Base-by-base conservation (phyloP, 1,140 invertebrate species). In the Drosophila nasuta region DNA sequence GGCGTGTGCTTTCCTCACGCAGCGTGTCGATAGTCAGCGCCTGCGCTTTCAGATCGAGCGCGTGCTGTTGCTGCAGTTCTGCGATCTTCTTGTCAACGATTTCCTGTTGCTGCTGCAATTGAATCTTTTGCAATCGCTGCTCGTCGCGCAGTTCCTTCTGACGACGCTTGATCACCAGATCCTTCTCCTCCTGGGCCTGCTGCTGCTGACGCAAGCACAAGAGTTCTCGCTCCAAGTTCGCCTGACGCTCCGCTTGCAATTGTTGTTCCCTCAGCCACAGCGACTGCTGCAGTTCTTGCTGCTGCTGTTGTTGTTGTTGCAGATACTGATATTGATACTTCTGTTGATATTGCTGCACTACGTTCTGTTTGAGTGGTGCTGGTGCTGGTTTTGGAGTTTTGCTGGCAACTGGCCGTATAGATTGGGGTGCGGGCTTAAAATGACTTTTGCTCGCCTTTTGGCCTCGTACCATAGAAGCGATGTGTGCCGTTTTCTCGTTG, bases 401-500 rank as follows among this genome's bases (percentile, higher is more conserved):
- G 1, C 13, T 13, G 48, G 17, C 0, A 13, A 38, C 45, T 43
- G 58, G 43, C 10, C 38, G 30, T 1, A 58, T 25, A 30, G 8
- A 35, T 1, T 43, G 15, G 5, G 38, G 59, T 13, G 49, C 15
- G 10, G 35, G 4, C 15, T 52, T 5, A 10, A 38, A 38, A 17
- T 17, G 65, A 30, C 11, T 10, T 46, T 38, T 69, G 25, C 30
- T 72, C 41, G 1, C 0, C 33, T 87, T 92, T 41, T 92, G 91
- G 2, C 0, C 0, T 7, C 60, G 75, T 5, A 92, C 91, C 81
- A 91, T 72, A 75, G 74, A 81, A 43, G 58, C 78, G 46, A 92
- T 92, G 43, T 92, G 91, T 3, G 64, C 79, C 4, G 91, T 74
- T 17, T 91, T 91, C 3, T 62, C 52, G 57, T 67, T 91, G 41